Evolutionary conservation across 2,797 vertebrate species (phyloP).

Genomic region (Danio jaintianensis): DNA sequence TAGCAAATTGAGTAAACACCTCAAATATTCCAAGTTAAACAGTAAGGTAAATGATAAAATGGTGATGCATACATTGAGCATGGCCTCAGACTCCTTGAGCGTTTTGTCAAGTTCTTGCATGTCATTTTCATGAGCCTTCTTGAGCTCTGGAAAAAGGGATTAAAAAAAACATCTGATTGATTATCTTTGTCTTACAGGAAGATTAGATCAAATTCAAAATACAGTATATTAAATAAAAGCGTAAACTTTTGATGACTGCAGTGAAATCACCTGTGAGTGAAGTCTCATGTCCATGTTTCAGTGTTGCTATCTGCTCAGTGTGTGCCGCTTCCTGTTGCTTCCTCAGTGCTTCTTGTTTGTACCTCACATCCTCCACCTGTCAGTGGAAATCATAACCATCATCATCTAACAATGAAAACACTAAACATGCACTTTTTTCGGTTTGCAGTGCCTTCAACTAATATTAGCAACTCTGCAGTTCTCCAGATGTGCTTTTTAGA

Average conservation of each 20-base stretch:
- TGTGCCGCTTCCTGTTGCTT: conserved; percentile 84
- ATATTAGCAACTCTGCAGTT: too few species aligned
- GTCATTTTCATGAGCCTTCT: conserved; percentile 80
- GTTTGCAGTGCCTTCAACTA: background rate
- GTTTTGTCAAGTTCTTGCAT: conserved; percentile 81
- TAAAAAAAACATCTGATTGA: background rate
- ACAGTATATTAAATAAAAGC: background rate
- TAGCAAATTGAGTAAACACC: background rate
- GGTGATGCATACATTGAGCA: conserved; percentile 79
- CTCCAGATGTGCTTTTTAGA: too few species aligned
- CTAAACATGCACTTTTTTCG: background rate
- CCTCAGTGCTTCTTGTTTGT: conserved; percentile 85
- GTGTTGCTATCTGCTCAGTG: conserved; percentile 77
- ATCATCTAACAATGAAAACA: background rate
- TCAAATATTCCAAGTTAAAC: background rate
- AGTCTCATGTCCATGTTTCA: conserved; percentile 81
- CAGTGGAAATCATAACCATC: background rate
- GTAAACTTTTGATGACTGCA: background rate
- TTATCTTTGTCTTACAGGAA: background rate
- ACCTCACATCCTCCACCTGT: conserved; percentile 89
- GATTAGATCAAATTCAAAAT: background rate
- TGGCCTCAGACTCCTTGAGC: conserved; percentile 82
- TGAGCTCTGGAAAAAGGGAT: conserved; percentile 81
- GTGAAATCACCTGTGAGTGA: conserved; percentile 80
- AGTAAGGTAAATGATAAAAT: background rate